phyloP scores from a whole-genome alignment of 2,797 vertebrate genomes.

The Lithobates pipiens region DNA sequence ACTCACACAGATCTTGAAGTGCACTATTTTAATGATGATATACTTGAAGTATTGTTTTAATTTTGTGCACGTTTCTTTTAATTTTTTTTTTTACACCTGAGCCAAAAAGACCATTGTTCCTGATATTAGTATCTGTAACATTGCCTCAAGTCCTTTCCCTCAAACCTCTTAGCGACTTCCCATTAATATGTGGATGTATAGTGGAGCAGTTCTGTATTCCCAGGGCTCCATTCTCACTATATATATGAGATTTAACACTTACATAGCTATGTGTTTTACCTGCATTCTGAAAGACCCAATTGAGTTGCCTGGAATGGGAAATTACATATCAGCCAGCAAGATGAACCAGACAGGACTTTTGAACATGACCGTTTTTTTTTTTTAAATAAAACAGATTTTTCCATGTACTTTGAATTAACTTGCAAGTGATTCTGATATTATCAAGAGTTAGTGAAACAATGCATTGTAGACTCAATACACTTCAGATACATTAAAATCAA shows the following conservation, averaged over 20 bases:
- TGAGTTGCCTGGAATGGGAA: too few species aligned
- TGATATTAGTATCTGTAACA: neutral
- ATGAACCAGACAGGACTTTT: too few species aligned
- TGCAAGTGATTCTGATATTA: too few species aligned
- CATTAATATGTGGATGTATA: neutral
- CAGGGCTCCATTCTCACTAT: neutral
- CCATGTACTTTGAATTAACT: too few species aligned
- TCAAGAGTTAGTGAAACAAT: too few species aligned
- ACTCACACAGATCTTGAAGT: neutral
- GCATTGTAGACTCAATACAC: too few species aligned
- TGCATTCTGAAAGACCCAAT: too few species aligned
- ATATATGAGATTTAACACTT: too few species aligned
- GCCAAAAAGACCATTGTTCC: neutral
- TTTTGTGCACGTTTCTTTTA: constrained; percentile 23
- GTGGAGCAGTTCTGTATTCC: neutral
- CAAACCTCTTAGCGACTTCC: neutral
- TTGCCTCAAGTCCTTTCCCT: neutral
- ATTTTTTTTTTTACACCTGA: neutral
- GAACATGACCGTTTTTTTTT: too few species aligned
- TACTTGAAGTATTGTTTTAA: constrained; percentile 40
- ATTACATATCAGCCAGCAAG: too few species aligned
- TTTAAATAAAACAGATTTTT: too few species aligned
- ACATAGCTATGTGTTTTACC: too few species aligned
- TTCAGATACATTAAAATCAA: neutral
- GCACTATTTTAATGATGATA: constrained; percentile 43